Base-by-base conservation (phyloP, 1,140 invertebrate genomes). In the Monochamus saltuarius region DNA sequence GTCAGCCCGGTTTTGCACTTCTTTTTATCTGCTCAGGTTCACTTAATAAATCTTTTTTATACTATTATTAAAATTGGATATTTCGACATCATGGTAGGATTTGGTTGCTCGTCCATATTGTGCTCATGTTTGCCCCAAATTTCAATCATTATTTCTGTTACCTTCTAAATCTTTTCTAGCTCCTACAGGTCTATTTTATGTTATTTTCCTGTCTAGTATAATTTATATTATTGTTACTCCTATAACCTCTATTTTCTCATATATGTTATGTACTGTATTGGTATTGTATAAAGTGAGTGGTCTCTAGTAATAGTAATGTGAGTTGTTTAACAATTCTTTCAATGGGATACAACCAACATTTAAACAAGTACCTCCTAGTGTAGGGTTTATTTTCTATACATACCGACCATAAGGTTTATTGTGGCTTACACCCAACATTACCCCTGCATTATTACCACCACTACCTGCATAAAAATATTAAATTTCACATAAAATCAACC, bases 261-360 rank as follows among this genome's bases (percentile, higher is more conserved):
- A n/a, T n/a, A n/a, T n/a, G n/a, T n/a, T n/a, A n/a, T n/a, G n/a
- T n/a, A n/a, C n/a, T n/a, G n/a, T n/a, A n/a, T n/a, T n/a, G n/a
- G n/a, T n/a, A n/a, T n/a, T n/a, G n/a, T n/a, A n/a, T n/a, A n/a
- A n/a, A n/a, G n/a, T n/a, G n/a, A n/a, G n/a, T n/a, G n/a, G n/a
- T n/a, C n/a, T n/a, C n/a, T n/a, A 90, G 73, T 99, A 96, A 80
- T 98, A 99, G 64, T 94, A 91, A 80, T 99, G 94, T 3, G 97
- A 98, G 78, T 99, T 99, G 78, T 99, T 97, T 8, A 99, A 83
- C 7, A 98, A 79, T 13, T 96, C 89, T 79, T 97, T 97, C 0
- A 94, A 97, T 40, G 94, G 94, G 71, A 96, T 96, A 73, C 94
- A 96, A 10, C 94, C 94, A 39, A 92, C 89, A 83, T 99, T 99